Percentiles rank a stretch among this genome's conserved stretches.
These are phyloP conservation scores for Paraplagusia blochii DNA, from an alignment of 2,113 vertebrate species.

Conservation along the genomic window DNA sequence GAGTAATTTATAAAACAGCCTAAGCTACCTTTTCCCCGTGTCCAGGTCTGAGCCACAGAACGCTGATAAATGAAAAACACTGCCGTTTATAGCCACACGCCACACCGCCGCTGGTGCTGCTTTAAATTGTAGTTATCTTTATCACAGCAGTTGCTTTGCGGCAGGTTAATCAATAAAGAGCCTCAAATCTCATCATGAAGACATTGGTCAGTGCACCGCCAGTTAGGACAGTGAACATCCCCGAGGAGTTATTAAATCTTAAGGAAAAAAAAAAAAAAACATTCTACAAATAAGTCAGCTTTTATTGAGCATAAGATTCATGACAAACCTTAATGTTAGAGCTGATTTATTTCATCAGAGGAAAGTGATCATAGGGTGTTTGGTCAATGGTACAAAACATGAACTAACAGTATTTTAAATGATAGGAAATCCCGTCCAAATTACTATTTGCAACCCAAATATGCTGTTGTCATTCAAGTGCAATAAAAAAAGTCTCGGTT, in stretches of 20 bases:
- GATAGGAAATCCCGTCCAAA: constrained; percentile 18
- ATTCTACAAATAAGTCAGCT: constrained; percentile 51
- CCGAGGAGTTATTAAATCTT: background rate
- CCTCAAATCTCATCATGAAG: background rate
- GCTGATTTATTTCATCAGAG: constrained; percentile 30
- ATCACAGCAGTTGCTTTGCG: constrained; percentile 41
- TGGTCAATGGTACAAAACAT: constrained; percentile 39
- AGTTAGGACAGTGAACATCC: background rate
- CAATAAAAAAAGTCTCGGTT: constrained; percentile 36
- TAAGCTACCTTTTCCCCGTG: constrained; percentile 20
- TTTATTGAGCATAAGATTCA: constrained; percentile 60
- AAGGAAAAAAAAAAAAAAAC: constrained; percentile 1
- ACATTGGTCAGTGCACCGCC: constrained; percentile 1
- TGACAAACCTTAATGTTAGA: constrained; percentile 34
- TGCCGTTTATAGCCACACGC: constrained; percentile 41
- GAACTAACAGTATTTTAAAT: constrained; percentile 4
- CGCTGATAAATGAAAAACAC: constrained; percentile 60
- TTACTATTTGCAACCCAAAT: constrained; percentile 38
- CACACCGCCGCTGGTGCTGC: constrained; percentile 22
- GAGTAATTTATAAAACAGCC: constrained; percentile 58
- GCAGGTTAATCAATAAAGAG: constrained; percentile 48
- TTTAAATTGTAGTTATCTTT: constrained; percentile 51
- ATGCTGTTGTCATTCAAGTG: constrained; percentile 45
- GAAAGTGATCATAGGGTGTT: constrained; percentile 18
- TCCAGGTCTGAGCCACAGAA: constrained; percentile 40